Conservation (phyloP, 2,113 vertebrate species). For the Salvator merianae region DNA sequence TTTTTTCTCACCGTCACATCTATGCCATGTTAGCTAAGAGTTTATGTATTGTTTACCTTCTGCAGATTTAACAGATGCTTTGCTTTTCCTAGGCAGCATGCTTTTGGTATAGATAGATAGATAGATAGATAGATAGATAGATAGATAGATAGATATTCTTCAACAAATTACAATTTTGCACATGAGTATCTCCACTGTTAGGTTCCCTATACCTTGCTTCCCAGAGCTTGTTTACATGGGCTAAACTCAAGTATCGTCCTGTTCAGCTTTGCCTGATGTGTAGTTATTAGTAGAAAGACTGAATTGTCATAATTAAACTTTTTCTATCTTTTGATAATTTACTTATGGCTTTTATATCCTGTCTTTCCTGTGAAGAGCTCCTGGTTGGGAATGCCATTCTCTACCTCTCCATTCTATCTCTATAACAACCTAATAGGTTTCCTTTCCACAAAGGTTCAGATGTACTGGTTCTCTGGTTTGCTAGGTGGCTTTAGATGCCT, state of each 20-base stretch:
- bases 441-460: background rate
- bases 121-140: too few species aligned
- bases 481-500: background rate
- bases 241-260: background rate
- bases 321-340: background rate
- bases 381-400: too few species aligned
- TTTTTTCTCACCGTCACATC: background rate
- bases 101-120: background rate
- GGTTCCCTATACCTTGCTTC: background rate
- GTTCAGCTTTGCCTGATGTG: background rate
- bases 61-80: background rate
- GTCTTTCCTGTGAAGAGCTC: too few species aligned
- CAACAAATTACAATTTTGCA: too few species aligned
- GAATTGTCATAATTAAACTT: background rate
- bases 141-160: too few species aligned
- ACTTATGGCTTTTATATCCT: too few species aligned
- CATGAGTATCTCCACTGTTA: background rate
- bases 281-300: background rate
- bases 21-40: background rate
- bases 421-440: background rate
- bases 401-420: too few species aligned
- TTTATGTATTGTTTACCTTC: background rate
- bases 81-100: background rate
- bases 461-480: background rate
- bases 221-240: background rate